These are phyloP conservation scores for Drosophila nasuta DNA, from an alignment of 1,140 invertebrate genomes.

Conservation along the genomic window DNA sequence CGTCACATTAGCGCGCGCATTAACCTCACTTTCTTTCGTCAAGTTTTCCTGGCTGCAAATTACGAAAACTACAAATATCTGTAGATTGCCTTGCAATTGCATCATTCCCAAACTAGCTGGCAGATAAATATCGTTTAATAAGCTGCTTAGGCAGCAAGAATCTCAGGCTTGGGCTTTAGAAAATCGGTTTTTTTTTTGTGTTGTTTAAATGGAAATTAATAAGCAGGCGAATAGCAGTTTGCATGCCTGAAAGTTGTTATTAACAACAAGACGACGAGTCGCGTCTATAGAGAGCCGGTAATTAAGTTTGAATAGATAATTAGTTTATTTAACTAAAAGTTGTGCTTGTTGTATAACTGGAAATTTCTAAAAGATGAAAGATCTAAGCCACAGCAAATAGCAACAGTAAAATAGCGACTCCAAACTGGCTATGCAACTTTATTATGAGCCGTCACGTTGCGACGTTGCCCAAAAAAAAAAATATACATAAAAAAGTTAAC, in stretches of 20 bases:
- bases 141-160: conserved; percentile 29
- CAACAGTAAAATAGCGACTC: conserved; percentile 16
- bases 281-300: conserved; percentile 54
- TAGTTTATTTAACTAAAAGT: conserved; percentile 72
- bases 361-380: conserved; percentile 76
- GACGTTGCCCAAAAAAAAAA: conserved; percentile 48
- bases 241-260: conserved; percentile 52
- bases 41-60: conserved; percentile 26
- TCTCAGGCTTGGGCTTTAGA: conserved; percentile 33
- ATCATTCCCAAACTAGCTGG: conserved; percentile 32
- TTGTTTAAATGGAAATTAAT: conserved; percentile 46
- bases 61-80: background rate
- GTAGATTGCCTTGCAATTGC: conserved; percentile 28
- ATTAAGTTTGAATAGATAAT: conserved; percentile 79
- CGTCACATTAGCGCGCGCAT: conserved; percentile 41
- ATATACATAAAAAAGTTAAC: conserved; percentile 46
- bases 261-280: conserved; percentile 33
- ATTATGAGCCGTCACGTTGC: conserved; percentile 38
- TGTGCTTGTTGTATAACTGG: conserved; percentile 75
- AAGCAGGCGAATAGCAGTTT: conserved; percentile 30
- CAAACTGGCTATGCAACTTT: conserved; percentile 72
- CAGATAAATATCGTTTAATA: conserved; percentile 32
- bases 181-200: conserved; percentile 26
- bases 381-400: conserved; percentile 61
- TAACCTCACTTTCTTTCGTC: conserved; percentile 42